Evolutionary conservation across 2,797 vertebrate genomes (phyloP).

Genomic region (Tachyglossus aculeatus): DNA sequence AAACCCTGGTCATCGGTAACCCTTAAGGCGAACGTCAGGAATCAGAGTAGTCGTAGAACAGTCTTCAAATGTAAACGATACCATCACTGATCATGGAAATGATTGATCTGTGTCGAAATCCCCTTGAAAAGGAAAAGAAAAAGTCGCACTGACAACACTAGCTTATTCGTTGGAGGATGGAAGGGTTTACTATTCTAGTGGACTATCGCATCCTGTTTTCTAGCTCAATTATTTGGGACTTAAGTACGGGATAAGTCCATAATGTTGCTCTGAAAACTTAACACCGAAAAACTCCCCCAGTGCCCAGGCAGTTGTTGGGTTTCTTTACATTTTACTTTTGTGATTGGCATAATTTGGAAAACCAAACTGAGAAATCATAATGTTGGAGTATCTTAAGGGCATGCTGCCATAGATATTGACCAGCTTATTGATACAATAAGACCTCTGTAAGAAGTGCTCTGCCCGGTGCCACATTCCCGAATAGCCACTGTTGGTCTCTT

Average conservation of each 20-base stretch:
- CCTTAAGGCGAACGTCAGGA: constrained; percentile 51
- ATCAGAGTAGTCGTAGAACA: constrained; percentile 5
- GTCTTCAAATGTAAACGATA: constrained; percentile 41
- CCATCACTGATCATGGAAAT: constrained; percentile 23
- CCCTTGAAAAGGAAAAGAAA: background rate
- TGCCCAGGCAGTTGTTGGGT: background rate
- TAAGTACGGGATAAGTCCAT: constrained; percentile 6
- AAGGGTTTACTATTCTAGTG: constrained; percentile 1
- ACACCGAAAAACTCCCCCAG: constrained; percentile 4
- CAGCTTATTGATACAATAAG: constrained; percentile 90
- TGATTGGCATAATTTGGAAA: constrained; percentile 95
- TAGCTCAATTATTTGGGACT: background rate
- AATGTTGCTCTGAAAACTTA: constrained; percentile 19
- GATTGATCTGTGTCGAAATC: background rate
- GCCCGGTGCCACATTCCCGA: constrained; percentile 95
- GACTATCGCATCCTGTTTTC: background rate
- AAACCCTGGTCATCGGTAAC: constrained; percentile 27
- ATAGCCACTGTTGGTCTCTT: constrained; percentile 86
- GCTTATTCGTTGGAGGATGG: constrained; percentile 1
- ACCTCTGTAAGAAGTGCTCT: constrained; percentile 91
- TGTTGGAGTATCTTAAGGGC: constrained; percentile 91
- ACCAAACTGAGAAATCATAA: constrained; percentile 95
- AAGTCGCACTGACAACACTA: background rate
- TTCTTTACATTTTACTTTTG: constrained; percentile 81
- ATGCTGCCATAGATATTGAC: constrained; percentile 85